Evolutionary conservation across 2,888 invertebrate genomes (phyloP).

Genomic region (Platypus cylindrus): DNA sequence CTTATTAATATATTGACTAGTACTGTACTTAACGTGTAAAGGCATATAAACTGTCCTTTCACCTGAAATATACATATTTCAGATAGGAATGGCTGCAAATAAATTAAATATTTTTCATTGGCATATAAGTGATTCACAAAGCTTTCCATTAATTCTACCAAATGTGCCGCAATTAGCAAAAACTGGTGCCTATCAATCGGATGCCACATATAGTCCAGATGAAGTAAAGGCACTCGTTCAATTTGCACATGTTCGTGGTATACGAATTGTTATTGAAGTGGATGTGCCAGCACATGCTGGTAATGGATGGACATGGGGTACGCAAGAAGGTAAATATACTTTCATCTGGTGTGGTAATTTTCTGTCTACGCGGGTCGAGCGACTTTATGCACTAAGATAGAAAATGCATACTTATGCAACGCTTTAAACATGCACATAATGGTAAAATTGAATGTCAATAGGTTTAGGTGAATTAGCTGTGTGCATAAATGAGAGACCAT

Average conservation of each 20-base stretch:
- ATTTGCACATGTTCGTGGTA: constrained; percentile 68
- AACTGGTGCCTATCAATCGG: constrained; percentile 76
- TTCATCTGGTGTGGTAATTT: too few species aligned
- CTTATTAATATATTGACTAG: background rate
- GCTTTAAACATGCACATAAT: too few species aligned
- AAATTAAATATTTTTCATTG: constrained; percentile 91
- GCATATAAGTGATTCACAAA: constrained; percentile 85
- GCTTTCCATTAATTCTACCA: constrained; percentile 74
- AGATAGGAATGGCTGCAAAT: constrained; percentile 79
- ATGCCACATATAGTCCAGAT: constrained; percentile 50
- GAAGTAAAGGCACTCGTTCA: constrained; percentile 61
- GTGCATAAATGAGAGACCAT: constrained; percentile 64
- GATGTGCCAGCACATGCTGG: constrained; percentile 86
- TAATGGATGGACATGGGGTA: constrained; percentile 77
- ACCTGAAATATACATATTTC: constrained; percentile 13
- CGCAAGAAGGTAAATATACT: constrained; percentile 49
- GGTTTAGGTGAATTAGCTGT: constrained; percentile 61
- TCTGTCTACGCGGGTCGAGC: too few species aligned
- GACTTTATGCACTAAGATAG: too few species aligned
- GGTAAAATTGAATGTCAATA: too few species aligned
- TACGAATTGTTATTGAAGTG: constrained; percentile 77
- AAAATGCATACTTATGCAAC: too few species aligned
- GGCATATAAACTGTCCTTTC: background rate
- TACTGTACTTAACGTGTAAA: background rate
- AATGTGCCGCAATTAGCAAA: constrained; percentile 65